Percentiles rank a stretch among this genome's conserved stretches.
Conservation (phyloP, 1,140 invertebrate genomes). For the Gerris buenoi region DNA sequence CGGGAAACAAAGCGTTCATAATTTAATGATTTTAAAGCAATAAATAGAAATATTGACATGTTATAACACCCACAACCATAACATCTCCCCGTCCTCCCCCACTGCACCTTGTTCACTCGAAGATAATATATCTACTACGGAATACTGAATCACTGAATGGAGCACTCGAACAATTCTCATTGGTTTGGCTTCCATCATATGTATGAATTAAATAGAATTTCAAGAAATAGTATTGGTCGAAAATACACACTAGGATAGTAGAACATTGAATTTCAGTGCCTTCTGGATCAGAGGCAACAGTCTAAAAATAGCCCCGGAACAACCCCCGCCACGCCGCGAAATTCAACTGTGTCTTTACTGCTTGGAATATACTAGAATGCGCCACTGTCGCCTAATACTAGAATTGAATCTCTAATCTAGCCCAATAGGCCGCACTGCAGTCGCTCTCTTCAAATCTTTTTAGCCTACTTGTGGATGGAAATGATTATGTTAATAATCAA, state of each 20-base stretch:
- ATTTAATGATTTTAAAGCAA: neutral
- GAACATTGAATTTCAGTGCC: neutral
- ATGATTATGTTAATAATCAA: too few species aligned
- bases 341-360: neutral
- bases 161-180: neutral
- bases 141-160: neutral
- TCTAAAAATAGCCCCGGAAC: neutral
- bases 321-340: neutral
- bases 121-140: neutral
- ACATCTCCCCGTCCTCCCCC: conserved; percentile 16
- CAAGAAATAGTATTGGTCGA: neutral
- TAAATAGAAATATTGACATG: conserved; percentile 19
- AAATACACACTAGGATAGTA: neutral
- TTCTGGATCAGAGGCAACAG: neutral
- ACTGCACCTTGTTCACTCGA: conserved; percentile 10
- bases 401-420: too few species aligned
- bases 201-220: neutral
- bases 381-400: too few species aligned
- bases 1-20: neutral
- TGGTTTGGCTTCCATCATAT: neutral
- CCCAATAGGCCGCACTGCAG: too few species aligned
- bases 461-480: too few species aligned
- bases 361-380: too few species aligned
- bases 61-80: conserved; percentile 17
- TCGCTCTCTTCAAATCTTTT: too few species aligned